Conservation (phyloP, 1,140 invertebrate genomes). For the Bathynomus jamesi region DNA sequence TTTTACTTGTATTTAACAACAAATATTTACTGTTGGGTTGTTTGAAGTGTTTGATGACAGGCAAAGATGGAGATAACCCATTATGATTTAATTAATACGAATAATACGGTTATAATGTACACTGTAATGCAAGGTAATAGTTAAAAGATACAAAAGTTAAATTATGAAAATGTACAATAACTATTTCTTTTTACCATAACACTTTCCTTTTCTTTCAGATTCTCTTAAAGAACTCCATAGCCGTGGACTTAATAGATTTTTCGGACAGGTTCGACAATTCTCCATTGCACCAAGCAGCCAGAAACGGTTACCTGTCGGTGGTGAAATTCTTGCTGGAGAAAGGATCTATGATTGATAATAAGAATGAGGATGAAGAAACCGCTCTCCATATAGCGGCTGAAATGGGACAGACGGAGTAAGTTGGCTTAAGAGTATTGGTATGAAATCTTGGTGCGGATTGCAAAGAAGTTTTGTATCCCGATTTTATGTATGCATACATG, state of each 20-base stretch:
- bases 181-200: not conserved
- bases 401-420: constrained; percentile 45
- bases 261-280: constrained; percentile 45
- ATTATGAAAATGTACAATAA: not conserved
- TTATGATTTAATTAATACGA: no score
- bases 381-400: constrained; percentile 48
- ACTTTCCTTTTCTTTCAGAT: constrained; percentile 14
- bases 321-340: constrained; percentile 44
- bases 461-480: no score
- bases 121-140: no score
- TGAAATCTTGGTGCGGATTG: no score
- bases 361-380: constrained; percentile 50
- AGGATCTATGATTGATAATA: constrained; percentile 43
- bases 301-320: constrained; percentile 43
- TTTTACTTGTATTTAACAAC: no score
- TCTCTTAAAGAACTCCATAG: constrained; percentile 40
- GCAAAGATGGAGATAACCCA: no score
- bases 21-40: no score
- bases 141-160: no score
- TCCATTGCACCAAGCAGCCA: constrained; percentile 46
- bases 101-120: no score
- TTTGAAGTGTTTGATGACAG: no score
- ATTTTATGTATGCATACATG: no score
- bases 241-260: constrained; percentile 41
- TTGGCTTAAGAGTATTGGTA: no score